Base-by-base conservation (phyloP, 1,140 invertebrate species). In the Psix sp. region DNA sequence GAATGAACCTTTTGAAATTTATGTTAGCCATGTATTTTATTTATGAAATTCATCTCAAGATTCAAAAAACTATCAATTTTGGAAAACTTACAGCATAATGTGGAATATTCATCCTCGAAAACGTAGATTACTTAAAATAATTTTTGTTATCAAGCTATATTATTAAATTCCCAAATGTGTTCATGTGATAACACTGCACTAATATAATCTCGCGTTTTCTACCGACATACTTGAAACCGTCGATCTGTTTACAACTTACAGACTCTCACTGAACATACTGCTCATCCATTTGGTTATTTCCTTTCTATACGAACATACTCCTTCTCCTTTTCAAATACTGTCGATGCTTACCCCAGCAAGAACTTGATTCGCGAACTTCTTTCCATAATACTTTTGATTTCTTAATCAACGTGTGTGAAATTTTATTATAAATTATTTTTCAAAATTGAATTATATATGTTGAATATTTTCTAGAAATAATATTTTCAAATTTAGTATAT, bases 261-360 rank as follows among this genome's bases (percentile, higher is more conserved):
- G 83, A 87, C 85, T 87, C 85, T 87, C 85, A 86, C 85, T 87
- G 73, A 82, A 85, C 81, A 78, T 76, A 86, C 85, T 85, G 82
- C 80, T 80, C 67, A 79, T 79, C 77, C 46, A 74, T 74, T 77
- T 68, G 65, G 70, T 62, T 81, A 81, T 80, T 81, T 84, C 78
- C 77, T 82, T 79, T 80, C 80, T 73, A 74, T 86, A 81, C 83
- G 82, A 83, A 82, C 67, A 40, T 11, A 35, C 82, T 85, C 85
- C 85, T 84, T 86, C 85, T 77, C 65, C 71, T 81, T 60, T 60
- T 59, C 52, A 21, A 60, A 54, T 38, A 60, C 2, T 48, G 14
- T 10, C 56, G 5, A n/a, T 14, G 46, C 46, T 59, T 52, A 72
- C 54, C 63, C 73, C 46, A 59, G 52, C 49, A 57, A 51, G 39